Base-by-base conservation (phyloP, 2,888 invertebrate genomes). In the Parnassius apollo region DNA sequence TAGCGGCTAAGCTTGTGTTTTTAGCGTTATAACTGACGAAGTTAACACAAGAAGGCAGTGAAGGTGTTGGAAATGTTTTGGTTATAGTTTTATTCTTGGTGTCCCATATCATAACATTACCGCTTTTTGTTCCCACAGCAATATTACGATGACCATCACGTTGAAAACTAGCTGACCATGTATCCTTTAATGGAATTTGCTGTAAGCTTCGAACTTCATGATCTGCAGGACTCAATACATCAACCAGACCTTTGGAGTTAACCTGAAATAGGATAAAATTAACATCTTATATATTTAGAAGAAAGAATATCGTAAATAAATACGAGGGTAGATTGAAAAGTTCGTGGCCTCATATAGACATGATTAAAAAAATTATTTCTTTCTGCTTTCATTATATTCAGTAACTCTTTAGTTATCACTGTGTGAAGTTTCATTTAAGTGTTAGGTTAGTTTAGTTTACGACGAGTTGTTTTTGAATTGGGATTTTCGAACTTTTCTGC, bases 61-160 rank as follows among this genome's bases (percentile, higher is more conserved):
- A 68, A 2, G 88, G 86, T 9, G 81, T 79, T 0, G 91, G 86
- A 70, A 92, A 91, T 71, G 89, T 84, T 74, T 92, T 92, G 0
- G 76, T 83, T n/a, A 90, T 78, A 48, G 76, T 83, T 78, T 91
- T 92, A 55, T 80, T 86, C 68, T 88, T 92, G 2, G 91, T 91
- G 62, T 92, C 91, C 92, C 92, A 92, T 69, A 92, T 88, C 75
- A 90, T 77, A 2, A 92, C 88, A 72, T 85, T 86, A 22, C 92
- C 92, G 71, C 81, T 88, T 71, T 79, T 85, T 0, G 89, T 89
- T 9, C 92, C 92, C 61, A 92, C 82, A 1, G 89, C 92, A 52
- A 92, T 76, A 66, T 90, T 85, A 9, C 89, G 80, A 68, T 91
- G 89, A 3, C 89, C 90, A 59, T 91, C 91, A 44, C 90, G 80